A percentile compares a stretch with the other conserved stretches of the same genome.
These are phyloP conservation scores for Aplysina aerophoba DNA, from an alignment of 37 sponge, comb jelly and placozoan species.

Conservation along the genomic window DNA sequence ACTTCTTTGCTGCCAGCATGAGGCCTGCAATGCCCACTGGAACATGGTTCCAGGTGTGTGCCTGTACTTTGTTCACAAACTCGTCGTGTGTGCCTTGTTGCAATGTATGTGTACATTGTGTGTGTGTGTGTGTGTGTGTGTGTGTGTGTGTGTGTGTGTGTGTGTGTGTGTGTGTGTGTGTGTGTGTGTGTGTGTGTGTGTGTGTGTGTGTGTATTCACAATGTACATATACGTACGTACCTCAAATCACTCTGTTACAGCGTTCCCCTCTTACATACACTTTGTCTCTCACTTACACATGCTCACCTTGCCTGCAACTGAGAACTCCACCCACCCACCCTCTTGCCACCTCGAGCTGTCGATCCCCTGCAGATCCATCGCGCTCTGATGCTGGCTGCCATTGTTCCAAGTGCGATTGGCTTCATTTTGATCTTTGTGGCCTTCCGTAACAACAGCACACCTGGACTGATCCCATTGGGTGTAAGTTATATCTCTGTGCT, in stretches of 20 bases:
- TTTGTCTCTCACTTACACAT: too few relatives aligned
- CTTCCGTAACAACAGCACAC: slow-evolving; percentile 2
- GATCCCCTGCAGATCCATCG: slow-evolving; percentile 51
- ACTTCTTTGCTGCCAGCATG: slow-evolving; percentile 78
- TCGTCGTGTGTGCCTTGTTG: too few relatives aligned
- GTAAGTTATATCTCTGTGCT: background rate
- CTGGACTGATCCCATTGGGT: background rate
- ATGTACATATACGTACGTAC: background rate
- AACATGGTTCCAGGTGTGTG: slow-evolving; percentile 69
- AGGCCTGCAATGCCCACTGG: slow-evolving; percentile 70
- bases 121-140: slow-evolving; percentile 23
- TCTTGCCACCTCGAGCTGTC: too few relatives aligned
- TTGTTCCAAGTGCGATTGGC: slow-evolving; percentile 47
- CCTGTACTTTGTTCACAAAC: too few relatives aligned
- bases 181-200: slow-evolving; percentile 16
- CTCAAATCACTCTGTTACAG: slow-evolving; percentile 1
- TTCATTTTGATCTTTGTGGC: slow-evolving; percentile 67
- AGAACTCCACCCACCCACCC: too few relatives aligned
- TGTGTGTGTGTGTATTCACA: background rate
- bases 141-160: slow-evolving; percentile 30
- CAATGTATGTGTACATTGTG: slow-evolving; percentile 1
- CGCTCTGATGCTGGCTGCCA: slow-evolving; percentile 49
- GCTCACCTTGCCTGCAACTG: too few relatives aligned
- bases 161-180: slow-evolving; percentile 22
- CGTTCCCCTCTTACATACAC: too few relatives aligned